phyloP scores from a whole-genome alignment of 2,113 vertebrate species.

The Epinephelus lanceolatus region DNA sequence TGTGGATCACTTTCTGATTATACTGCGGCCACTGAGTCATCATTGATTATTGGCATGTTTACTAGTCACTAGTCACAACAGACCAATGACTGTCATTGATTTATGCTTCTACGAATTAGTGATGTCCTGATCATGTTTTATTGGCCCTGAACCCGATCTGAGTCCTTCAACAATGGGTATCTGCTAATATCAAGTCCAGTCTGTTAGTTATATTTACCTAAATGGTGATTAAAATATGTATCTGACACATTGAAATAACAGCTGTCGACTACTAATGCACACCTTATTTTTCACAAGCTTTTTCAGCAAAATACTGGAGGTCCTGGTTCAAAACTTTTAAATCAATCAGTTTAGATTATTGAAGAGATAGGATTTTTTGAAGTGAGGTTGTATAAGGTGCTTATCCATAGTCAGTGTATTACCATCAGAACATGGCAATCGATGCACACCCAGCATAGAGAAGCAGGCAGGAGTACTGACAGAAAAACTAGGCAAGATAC shows the following conservation, averaged over 20 bases:
- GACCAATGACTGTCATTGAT: neutral
- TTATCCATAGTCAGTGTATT: too few species aligned
- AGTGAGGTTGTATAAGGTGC: too few species aligned
- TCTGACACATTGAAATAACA: neutral
- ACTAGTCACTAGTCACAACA: conserved; percentile 19
- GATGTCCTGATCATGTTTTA: neutral
- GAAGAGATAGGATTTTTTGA: too few species aligned
- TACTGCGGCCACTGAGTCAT: neutral
- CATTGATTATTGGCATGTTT: conserved; percentile 26
- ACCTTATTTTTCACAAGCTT: neutral
- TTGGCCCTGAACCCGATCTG: neutral
- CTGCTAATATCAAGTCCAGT: neutral
- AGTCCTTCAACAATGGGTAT: neutral
- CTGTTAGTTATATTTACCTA: neutral
- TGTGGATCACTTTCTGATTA: neutral
- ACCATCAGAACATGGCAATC: too few species aligned
- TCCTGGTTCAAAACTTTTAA: neutral
- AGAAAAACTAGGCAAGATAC: too few species aligned
- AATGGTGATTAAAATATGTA: neutral
- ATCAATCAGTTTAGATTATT: neutral
- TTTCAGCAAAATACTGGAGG: neutral
- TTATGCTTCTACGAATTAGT: conserved; percentile 9
- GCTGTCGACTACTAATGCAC: too few species aligned
- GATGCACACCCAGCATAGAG: too few species aligned
- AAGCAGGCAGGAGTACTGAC: too few species aligned